These are phyloP conservation scores for Craseonycteris thonglongyai DNA, from an alignment of 2,113 vertebrate species.

Conservation along the genomic window DNA sequence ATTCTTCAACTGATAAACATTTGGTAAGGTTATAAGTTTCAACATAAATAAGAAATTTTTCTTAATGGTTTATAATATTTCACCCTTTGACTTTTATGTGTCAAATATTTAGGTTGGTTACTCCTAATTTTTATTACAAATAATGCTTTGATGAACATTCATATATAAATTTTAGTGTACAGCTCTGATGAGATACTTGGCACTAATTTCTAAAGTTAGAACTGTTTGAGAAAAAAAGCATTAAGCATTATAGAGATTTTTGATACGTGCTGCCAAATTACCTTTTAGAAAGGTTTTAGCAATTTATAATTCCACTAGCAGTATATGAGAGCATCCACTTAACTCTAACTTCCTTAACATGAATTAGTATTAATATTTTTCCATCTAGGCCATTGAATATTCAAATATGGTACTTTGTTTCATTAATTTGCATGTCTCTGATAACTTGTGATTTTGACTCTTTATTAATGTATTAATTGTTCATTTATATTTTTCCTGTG, in stretches of 20 bases:
- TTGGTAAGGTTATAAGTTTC: conserved; percentile 27
- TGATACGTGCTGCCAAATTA: conserved; percentile 37
- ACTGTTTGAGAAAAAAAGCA: conserved; percentile 11
- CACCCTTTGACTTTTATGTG: neutral
- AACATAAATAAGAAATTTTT: neutral
- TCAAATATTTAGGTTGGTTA: conserved; percentile 10
- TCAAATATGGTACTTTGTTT: neutral
- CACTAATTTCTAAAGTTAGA: conserved; percentile 31
- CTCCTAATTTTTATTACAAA: neutral
- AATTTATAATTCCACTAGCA: conserved; percentile 42
- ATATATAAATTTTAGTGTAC: neutral
- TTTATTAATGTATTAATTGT: neutral
- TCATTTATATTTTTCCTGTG: neutral
- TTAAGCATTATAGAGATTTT: neutral
- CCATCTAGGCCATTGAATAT: neutral
- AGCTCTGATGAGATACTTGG: neutral
- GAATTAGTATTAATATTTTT: conserved; percentile 13
- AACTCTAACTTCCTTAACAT: neutral
- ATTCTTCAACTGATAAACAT: neutral
- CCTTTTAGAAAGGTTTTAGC: conserved; percentile 32
- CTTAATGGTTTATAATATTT: neutral
- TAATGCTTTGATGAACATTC: neutral
- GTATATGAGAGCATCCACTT: conserved; percentile 12
- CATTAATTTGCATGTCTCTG: conserved; percentile 11
- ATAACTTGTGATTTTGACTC: neutral